phyloP scores from a whole-genome alignment of 1,140 invertebrate species.

The Drosophila triauraria region DNA sequence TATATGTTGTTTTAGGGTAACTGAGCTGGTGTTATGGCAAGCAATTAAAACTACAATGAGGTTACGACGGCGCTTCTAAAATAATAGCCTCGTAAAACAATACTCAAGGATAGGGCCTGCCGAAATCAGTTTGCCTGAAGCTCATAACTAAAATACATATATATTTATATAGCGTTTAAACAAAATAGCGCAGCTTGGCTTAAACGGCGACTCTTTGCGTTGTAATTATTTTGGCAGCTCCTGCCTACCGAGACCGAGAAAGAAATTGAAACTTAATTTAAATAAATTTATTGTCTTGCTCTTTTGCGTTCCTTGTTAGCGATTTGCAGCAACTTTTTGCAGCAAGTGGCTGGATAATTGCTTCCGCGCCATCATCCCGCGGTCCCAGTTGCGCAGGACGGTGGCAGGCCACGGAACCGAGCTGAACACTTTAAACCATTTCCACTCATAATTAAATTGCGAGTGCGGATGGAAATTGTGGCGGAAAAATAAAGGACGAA shows the following conservation, averaged over 20 bases:
- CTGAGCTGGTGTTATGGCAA: neutral
- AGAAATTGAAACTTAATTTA: slow-evolving; percentile 53
- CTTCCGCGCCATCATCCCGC: slow-evolving; percentile 28
- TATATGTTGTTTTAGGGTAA: neutral
- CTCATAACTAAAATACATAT: no score
- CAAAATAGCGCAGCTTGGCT: neutral
- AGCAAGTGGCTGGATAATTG: slow-evolving; percentile 63
- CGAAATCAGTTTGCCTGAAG: neutral
- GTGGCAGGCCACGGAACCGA: neutral
- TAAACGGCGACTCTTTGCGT: neutral
- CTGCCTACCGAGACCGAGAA: neutral
- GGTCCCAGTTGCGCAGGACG: slow-evolving; percentile 1
- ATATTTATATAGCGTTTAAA: neutral
- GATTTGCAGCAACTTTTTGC: slow-evolving; percentile 38
- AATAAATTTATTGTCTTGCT: slow-evolving; percentile 71
- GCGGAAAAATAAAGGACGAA: slow-evolving; percentile 20
- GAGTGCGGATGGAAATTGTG: slow-evolving; percentile 41
- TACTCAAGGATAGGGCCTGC: neutral
- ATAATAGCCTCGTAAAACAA: neutral
- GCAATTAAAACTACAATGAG: neutral
- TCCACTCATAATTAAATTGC: slow-evolving; percentile 60
- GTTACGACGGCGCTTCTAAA: neutral
- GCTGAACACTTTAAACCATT: slow-evolving; percentile 37
- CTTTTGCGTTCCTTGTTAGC: slow-evolving; percentile 49
- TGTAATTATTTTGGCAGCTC: slow-evolving; percentile 11